Percentiles rank a stretch among this genome's conserved stretches.
Conservation (phyloP, 2,113 vertebrate genomes). For the Xenopus borealis region DNA sequence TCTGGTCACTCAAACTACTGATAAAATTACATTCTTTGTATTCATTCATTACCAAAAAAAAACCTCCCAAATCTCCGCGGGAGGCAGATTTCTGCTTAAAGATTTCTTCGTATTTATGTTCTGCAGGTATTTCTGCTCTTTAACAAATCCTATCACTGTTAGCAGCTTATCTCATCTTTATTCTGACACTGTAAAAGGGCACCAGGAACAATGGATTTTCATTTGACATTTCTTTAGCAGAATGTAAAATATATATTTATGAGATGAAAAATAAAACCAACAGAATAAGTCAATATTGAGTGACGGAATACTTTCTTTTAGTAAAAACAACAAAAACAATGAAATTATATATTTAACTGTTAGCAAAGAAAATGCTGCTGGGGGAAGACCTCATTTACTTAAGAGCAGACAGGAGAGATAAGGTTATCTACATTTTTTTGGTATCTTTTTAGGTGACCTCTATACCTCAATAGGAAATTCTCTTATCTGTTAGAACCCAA, state of each 20-base stretch:
- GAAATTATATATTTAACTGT: no score
- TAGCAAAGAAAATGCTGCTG: neutral
- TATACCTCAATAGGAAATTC: neutral
- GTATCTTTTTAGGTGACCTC: slow-evolving; percentile 18
- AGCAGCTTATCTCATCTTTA: neutral
- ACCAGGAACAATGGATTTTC: no score
- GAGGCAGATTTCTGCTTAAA: slow-evolving; percentile 8
- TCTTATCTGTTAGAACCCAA: slow-evolving; percentile 9
- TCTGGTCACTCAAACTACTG: slow-evolving; percentile 30
- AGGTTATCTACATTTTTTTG: slow-evolving; percentile 4
- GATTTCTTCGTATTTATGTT: neutral
- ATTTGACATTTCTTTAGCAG: no score
- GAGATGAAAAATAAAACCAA: no score
- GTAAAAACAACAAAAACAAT: no score
- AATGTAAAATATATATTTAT: no score
- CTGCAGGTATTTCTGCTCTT: neutral
- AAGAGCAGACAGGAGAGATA: neutral
- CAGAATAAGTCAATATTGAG: no score
- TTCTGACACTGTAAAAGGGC: no score
- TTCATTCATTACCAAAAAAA: neutral
- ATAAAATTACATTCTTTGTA: slow-evolving; percentile 25
- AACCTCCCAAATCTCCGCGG: neutral
- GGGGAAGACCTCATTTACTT: neutral
- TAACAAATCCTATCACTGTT: neutral
- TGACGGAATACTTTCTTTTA: no score